These are phyloP conservation scores for Zosterops pallidus DNA, from an alignment of 2,113 vertebrate species.

Conservation along the genomic window DNA sequence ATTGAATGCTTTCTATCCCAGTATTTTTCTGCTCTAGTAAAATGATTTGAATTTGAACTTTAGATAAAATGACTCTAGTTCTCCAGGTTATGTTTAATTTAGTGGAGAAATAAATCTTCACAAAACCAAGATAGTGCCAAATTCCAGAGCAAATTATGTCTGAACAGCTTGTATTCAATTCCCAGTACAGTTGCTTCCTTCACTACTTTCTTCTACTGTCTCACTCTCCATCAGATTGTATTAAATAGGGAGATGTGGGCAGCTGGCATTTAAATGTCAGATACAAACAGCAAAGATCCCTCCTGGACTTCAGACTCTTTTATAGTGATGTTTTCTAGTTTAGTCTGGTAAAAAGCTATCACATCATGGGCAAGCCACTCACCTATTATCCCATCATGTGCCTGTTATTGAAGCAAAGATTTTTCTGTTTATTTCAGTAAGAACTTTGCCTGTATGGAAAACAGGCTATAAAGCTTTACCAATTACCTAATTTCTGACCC, in stretches of 20 bases:
- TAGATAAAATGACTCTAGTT: background rate
- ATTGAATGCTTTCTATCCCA: background rate
- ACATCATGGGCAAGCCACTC: background rate
- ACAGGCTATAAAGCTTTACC: background rate
- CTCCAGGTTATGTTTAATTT: background rate
- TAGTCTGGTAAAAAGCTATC: background rate
- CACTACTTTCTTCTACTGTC: background rate
- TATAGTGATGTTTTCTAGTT: background rate
- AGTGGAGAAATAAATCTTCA: background rate
- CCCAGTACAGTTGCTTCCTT: background rate
- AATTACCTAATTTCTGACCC: background rate
- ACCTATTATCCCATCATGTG: background rate
- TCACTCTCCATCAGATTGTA: background rate
- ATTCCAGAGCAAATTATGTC: background rate
- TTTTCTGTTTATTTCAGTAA: background rate
- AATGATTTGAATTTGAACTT: background rate
- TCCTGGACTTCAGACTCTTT: background rate
- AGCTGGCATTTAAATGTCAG: background rate
- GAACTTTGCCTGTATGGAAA: background rate
- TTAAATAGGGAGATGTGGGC: background rate
- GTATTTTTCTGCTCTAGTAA: background rate
- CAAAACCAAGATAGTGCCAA: background rate
- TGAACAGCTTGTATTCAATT: background rate
- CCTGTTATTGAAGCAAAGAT: background rate
- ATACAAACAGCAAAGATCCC: background rate